phyloP scores from a whole-genome alignment of 2,113 vertebrate species.

The Mustelus asterias region DNA sequence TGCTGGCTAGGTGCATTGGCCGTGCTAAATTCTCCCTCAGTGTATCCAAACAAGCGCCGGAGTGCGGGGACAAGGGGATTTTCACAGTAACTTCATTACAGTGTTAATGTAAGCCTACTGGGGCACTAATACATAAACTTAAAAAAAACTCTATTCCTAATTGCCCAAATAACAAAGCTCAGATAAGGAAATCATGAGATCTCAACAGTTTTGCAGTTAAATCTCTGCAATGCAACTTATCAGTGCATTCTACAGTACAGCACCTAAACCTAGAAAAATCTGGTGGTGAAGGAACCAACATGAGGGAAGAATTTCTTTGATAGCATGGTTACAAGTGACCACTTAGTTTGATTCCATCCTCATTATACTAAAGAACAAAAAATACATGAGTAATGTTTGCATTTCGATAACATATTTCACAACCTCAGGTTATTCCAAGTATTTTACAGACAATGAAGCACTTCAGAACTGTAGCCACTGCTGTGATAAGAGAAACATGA shows the following conservation, averaged over 20 bases:
- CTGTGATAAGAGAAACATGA: not conserved
- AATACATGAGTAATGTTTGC: too few relatives aligned
- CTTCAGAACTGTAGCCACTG: not conserved
- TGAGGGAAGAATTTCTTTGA: not conserved
- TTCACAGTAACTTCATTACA: too few relatives aligned
- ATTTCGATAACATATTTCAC: too few relatives aligned
- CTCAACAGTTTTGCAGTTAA: not conserved
- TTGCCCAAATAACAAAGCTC: not conserved
- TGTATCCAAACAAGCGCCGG: too few relatives aligned
- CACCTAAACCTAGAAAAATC: not conserved
- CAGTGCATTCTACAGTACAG: not conserved
- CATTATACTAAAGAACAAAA: not conserved
- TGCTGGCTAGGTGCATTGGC: too few relatives aligned
- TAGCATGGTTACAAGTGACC: not conserved
- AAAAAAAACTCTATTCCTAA: too few relatives aligned
- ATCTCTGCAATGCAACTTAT: not conserved
- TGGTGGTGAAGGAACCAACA: not conserved
- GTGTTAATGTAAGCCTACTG: too few relatives aligned
- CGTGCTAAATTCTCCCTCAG: too few relatives aligned
- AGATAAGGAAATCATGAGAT: not conserved
- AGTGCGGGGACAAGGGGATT: too few relatives aligned
- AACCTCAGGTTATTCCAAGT: too few relatives aligned
- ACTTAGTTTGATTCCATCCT: not conserved
- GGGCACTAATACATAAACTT: too few relatives aligned
- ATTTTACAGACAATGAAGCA: not conserved